Evolutionary conservation across 2,888 invertebrate species (phyloP).

Genomic region (Agrotis puta): DNA sequence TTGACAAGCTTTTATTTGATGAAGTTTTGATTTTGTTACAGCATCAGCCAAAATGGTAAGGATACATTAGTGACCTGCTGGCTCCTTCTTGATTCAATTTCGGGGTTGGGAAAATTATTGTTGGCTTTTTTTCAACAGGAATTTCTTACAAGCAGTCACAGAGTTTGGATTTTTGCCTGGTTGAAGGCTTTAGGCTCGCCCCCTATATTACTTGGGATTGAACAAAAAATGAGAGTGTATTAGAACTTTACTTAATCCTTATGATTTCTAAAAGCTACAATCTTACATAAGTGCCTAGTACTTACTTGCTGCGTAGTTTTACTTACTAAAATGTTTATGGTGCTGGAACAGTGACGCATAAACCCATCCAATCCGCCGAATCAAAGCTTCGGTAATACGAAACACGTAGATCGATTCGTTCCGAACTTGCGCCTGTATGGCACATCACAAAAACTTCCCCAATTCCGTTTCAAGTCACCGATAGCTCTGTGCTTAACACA

Average conservation of each 20-base stretch:
- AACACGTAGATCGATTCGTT: conserved; percentile 87
- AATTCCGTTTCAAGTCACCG: conserved; percentile 72
- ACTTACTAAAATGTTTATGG: background rate
- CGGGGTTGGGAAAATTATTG: no score
- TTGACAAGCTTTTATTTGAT: conserved; percentile 36
- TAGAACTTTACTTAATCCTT: no score
- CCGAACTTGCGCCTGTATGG: conserved; percentile 79
- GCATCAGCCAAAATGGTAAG: background rate
- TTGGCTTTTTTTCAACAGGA: no score
- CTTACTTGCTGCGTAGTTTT: background rate
- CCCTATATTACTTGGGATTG: no score
- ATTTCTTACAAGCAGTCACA: no score
- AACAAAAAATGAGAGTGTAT: no score
- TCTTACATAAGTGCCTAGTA: no score
- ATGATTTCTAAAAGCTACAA: no score
- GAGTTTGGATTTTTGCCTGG: no score
- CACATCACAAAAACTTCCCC: conserved; percentile 79
- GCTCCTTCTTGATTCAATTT: no score
- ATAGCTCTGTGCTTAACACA: conserved; percentile 65
- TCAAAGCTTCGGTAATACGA: conserved; percentile 84
- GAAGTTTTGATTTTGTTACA: background rate
- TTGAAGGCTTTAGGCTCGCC: no score
- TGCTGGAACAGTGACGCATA: conserved; percentile 38
- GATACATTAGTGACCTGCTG: background rate
- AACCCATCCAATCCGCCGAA: conserved; percentile 62